phyloP scores from a whole-genome alignment of 2,888 invertebrate genomes.

The Lasioglossum vierecki region DNA sequence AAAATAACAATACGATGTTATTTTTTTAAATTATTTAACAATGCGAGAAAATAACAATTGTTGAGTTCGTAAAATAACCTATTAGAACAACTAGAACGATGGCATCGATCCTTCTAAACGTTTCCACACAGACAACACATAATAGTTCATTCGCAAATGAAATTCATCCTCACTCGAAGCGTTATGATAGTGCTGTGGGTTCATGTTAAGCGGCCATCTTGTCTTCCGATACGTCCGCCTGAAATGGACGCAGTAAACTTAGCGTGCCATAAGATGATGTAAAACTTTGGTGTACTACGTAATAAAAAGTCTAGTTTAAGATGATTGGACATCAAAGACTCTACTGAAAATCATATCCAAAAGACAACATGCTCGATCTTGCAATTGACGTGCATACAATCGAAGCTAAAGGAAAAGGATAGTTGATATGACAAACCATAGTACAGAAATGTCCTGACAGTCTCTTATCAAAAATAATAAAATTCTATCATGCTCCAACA shows the following conservation, averaged over 20 bases:
- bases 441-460: not conserved
- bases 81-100: not conserved
- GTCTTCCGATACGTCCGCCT: not conserved
- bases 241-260: not conserved
- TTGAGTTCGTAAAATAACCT: not conserved
- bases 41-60: not conserved
- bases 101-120: conserved; percentile 32
- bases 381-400: not conserved
- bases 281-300: not conserved
- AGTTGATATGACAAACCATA: not conserved
- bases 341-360: not conserved
- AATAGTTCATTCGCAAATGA: not conserved
- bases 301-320: not conserved
- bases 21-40: too few species aligned
- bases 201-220: not conserved
- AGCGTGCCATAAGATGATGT: not conserved
- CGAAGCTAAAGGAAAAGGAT: not conserved
- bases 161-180: not conserved
- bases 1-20: not conserved
- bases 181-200: not conserved
- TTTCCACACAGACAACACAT: conserved; percentile 13
- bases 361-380: not conserved
- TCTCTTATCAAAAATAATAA: not conserved
- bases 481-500: not conserved
- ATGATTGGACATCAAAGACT: not conserved